Evolutionary conservation across 2,888 invertebrate species (phyloP), one percentile per base, ranked within the genome.

Genomic region (Priocnemis perturbator): DNA sequence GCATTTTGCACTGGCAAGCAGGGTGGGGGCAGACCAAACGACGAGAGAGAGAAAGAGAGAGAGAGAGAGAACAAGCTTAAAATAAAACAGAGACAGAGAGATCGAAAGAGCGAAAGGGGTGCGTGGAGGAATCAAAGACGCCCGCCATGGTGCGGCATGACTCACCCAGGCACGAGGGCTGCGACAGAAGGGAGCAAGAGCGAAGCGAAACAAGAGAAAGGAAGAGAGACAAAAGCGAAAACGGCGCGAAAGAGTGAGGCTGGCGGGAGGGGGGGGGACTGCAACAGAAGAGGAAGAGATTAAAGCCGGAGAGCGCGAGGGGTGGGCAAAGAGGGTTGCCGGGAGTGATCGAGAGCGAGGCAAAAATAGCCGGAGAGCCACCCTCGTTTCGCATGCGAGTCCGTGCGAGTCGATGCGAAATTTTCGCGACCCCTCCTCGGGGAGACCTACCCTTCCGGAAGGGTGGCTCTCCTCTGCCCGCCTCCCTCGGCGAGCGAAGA

Each of bases 401-500:
- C 68, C 3, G 26, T 61, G 21, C 60, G 74, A 53, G 63, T 65
- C 76, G 69, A 76, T 73, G 76, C 70, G 72, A 67, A 69, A 76
- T 72, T 67, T 69, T 65, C 30, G 58, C 17, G 62, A 66, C 71
- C 71, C 74, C 67, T 71, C 63, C 61, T 26, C 48, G n/a, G 61
- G 59, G 26, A 21, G 50, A 26, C 26, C 26, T 26, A 37, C 37
- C 37, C 37, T 11, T 37, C 37, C 9, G 57, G 44, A 74, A 73
- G 74, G 73, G 74, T 74, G 74, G 73, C 67, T 57, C 17, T 5
- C 69, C 67, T 73, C 73, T 73, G 64, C 74, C 74, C 74, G 74
- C 74, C 74, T 72, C 69, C 64, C 74, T 77, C 64, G 57, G 64
- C 71, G 65, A 73, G 57, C 71, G 69, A 78, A 80, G 82, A 81